Conservation (phyloP, 2,888 invertebrate species). For the Hirtodrosophila alboralis region DNA sequence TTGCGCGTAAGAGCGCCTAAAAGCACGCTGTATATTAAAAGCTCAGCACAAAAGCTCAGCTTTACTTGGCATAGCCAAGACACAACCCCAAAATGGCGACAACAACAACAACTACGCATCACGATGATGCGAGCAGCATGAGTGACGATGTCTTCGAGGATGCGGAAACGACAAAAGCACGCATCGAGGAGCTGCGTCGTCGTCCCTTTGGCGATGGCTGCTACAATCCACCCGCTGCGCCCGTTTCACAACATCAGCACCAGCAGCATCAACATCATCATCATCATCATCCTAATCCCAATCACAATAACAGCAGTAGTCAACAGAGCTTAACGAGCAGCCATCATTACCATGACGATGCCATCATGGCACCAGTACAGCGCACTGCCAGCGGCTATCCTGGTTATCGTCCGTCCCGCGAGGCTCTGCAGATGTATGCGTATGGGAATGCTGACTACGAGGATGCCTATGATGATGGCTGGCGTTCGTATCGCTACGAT, state of each 20-base stretch:
- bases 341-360: slow-evolving; percentile 70
- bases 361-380: slow-evolving; percentile 70
- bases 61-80: slow-evolving; percentile 49
- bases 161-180: slow-evolving; percentile 84
- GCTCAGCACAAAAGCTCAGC: slow-evolving; percentile 44
- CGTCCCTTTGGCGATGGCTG: slow-evolving; percentile 78
- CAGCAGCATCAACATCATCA: slow-evolving; percentile 37
- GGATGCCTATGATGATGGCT: slow-evolving; percentile 80
- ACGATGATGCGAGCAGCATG: slow-evolving; percentile 89
- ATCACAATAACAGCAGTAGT: slow-evolving; percentile 46
- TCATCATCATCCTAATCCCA: slow-evolving; percentile 54
- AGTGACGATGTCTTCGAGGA: slow-evolving; percentile 93
- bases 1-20: slow-evolving; percentile 39
- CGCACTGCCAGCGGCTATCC: slow-evolving; percentile 90
- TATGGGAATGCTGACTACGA: slow-evolving; percentile 77
- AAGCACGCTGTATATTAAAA: slow-evolving; percentile 35
- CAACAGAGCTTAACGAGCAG: slow-evolving; percentile 70
- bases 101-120: slow-evolving; percentile 43
- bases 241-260: slow-evolving; percentile 52
- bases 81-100: slow-evolving; percentile 54
- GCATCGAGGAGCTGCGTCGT: slow-evolving; percentile 79
- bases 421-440: slow-evolving; percentile 86
- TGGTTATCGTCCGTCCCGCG: slow-evolving; percentile 90
- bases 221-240: slow-evolving; percentile 72
- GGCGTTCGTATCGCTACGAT: slow-evolving; percentile 84